phyloP scores from a whole-genome alignment of 2,113 vertebrate species.

The Bambusicola thoracicus region DNA sequence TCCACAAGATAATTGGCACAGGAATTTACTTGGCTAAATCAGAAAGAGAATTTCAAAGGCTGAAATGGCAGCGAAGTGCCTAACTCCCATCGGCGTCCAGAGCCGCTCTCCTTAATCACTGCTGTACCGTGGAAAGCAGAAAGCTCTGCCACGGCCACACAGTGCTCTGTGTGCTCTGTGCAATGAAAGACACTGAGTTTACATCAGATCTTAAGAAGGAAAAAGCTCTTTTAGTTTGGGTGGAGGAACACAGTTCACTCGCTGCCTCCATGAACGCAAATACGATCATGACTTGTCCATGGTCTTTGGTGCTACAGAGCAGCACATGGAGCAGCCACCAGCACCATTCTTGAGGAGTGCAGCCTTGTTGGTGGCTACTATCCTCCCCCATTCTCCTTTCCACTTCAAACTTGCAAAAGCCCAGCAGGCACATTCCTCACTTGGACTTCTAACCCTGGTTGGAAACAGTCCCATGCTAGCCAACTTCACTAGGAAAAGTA shows the following conservation, averaged over 20 bases:
- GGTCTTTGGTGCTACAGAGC: neutral
- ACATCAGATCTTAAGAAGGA: neutral
- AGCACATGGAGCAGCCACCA: rapidly evolving
- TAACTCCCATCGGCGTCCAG: neutral
- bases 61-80: neutral
- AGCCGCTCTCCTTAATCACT: constrained; percentile 17
- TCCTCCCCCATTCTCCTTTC: neutral
- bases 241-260: neutral
- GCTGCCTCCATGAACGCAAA: neutral
- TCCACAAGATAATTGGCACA: neutral
- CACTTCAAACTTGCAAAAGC: neutral
- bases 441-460: neutral
- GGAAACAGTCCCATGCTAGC: neutral
- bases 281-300: neutral
- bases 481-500: rapidly evolving
- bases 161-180: neutral
- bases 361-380: neutral
- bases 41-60: constrained; percentile 24
- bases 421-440: neutral
- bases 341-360: neutral
- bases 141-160: neutral
- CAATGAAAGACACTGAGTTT: neutral
- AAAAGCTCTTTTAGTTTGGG: neutral
- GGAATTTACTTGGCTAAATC: constrained; percentile 31
- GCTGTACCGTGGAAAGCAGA: neutral